Conservation (phyloP, 2,113 vertebrate genomes). For the Thinocorus orbignyianus region DNA sequence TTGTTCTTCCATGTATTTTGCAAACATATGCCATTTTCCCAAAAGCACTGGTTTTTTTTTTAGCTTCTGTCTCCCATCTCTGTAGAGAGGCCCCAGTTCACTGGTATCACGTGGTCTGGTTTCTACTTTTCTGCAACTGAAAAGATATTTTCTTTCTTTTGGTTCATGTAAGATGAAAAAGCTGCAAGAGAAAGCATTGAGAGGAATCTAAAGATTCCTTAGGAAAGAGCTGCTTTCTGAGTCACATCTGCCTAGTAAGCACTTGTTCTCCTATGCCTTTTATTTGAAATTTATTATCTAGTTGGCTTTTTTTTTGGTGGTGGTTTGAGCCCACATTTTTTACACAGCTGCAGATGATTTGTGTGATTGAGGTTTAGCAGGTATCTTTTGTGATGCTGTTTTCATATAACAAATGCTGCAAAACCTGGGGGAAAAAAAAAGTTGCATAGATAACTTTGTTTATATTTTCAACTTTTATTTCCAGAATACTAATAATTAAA, state of each 20-base stretch:
- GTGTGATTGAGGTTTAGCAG: not conserved
- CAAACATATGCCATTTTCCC: not conserved
- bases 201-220: not conserved
- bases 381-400: not conserved
- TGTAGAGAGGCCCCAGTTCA: not conserved
- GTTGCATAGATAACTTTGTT: not conserved
- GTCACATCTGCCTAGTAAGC: not conserved
- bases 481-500: not conserved
- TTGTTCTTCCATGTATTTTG: not conserved
- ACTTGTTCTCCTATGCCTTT: not conserved
- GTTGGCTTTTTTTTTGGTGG: not conserved
- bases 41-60: not conserved
- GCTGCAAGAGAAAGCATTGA: not conserved
- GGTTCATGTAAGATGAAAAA: not conserved
- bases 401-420: not conserved
- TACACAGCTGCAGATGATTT: not conserved
- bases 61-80: not conserved
- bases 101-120: not conserved
- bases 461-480: not conserved
- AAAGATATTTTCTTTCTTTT: not conserved
- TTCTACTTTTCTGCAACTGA: not conserved
- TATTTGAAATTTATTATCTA: not conserved
- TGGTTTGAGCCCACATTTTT: not conserved
- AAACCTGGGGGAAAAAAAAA: not conserved
- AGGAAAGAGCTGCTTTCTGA: not conserved